Percentiles rank a stretch among this genome's conserved stretches.
Evolutionary conservation across 1,140 invertebrate species (phyloP).

Genomic region (Solen grandis): DNA sequence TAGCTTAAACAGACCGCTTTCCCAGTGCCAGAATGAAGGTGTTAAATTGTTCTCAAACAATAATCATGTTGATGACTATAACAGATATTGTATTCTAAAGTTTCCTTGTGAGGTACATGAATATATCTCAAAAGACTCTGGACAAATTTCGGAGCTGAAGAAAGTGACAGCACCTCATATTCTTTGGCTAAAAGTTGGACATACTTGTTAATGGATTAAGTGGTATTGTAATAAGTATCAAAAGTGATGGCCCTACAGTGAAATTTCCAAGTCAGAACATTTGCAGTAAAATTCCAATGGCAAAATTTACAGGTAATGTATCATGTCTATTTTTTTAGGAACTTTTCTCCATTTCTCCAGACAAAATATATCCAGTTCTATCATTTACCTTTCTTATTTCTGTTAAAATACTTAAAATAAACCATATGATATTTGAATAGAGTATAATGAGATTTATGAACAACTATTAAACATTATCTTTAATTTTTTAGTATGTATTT

Average conservation of each 20-base stretch:
- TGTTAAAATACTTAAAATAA: too few species aligned
- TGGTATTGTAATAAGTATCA: too few species aligned
- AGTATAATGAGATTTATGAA: too few species aligned
- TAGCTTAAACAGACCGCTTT: not conserved
- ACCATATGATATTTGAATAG: too few species aligned
- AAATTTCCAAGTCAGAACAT: not conserved
- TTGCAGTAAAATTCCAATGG: not conserved
- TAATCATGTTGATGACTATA: constrained; percentile 20
- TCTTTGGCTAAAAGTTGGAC: constrained; percentile 23
- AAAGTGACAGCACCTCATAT: not conserved
- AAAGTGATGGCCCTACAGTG: too few species aligned
- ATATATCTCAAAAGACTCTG: not conserved
- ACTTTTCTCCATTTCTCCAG: not conserved
- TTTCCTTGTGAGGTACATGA: not conserved
- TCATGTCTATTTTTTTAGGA: not conserved
- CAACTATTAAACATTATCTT: too few species aligned
- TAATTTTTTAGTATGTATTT: too few species aligned
- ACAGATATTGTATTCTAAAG: not conserved
- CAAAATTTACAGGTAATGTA: not conserved
- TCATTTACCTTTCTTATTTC: too few species aligned
- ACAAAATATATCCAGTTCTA: constrained; percentile 6
- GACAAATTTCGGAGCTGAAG: not conserved
- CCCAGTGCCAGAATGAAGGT: not conserved
- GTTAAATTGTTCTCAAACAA: too few species aligned
- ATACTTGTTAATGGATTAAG: constrained; percentile 29